Conservation (phyloP, 2,113 vertebrate genomes). For the Anser brachyrhynchus region DNA sequence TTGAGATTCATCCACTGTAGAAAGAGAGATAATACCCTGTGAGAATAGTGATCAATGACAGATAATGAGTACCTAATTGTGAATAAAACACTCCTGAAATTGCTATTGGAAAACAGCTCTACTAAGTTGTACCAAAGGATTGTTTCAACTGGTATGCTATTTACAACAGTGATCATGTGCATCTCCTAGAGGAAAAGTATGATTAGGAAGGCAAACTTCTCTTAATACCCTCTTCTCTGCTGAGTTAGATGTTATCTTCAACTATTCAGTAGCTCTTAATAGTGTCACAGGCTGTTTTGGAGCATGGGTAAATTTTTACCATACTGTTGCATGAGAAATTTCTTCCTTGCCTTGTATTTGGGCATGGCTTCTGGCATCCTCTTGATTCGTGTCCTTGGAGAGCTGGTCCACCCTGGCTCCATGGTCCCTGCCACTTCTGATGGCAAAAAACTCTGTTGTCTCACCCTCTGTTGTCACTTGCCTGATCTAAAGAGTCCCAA, state of each 20-base stretch:
- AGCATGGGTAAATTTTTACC: not conserved
- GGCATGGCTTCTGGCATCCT: not conserved
- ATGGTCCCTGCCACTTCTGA: accelerated
- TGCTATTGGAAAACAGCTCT: not conserved
- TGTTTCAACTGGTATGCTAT: not conserved
- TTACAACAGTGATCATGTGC: not conserved
- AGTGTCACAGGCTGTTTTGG: not conserved
- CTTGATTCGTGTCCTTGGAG: not conserved
- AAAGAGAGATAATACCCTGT: not conserved
- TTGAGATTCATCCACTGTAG: not conserved
- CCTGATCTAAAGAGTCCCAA: not conserved
- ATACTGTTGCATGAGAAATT: not conserved
- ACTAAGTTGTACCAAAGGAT: not conserved
- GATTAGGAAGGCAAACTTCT: accelerated
- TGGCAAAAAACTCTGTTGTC: not conserved
- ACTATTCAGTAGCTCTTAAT: not conserved
- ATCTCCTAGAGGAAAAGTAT: not conserved
- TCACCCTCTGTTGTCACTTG: accelerated
- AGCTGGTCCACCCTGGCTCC: accelerated
- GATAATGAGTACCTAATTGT: not conserved
- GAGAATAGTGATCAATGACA: not conserved
- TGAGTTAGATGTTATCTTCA: not conserved
- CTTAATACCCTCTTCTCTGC: not conserved
- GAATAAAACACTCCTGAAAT: not conserved
- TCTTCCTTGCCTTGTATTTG: not conserved